These are phyloP conservation scores for Caenorhabditis becei DNA, from an alignment of 2,888 invertebrate genomes.

Conservation along the genomic window DNA sequence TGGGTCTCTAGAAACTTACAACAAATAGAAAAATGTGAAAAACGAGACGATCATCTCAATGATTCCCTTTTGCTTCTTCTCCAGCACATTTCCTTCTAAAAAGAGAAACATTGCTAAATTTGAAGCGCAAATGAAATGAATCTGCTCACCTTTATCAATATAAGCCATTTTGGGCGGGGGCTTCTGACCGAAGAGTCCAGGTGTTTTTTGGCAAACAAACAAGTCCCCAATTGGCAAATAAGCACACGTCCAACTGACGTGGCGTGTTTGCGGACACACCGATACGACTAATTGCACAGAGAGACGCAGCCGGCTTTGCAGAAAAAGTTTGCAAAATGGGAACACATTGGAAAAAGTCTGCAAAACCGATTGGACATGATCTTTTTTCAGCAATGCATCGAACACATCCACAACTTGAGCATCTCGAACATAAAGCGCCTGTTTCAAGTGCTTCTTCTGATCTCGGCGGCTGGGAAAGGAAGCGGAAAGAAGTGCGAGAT, in stretches of 20 bases:
- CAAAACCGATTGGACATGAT: neutral
- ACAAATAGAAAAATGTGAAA: conserved; percentile 58
- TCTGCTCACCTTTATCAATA: conserved; percentile 55
- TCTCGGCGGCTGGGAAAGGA: neutral
- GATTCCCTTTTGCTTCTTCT: conserved; percentile 59
- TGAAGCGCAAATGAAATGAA: neutral
- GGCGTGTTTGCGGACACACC: conserved; percentile 17
- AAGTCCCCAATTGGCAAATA: neutral
- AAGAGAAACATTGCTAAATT: conserved; percentile 9
- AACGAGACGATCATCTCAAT: conserved; percentile 55
- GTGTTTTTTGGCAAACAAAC: neutral
- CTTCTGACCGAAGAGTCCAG: neutral
- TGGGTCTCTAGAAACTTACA: conserved; percentile 52
- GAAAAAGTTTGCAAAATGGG: neutral
- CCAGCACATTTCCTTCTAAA: conserved; percentile 63
- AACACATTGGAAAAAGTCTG: neutral
- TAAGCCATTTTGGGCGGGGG: conserved; percentile 56
- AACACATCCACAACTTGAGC: conserved; percentile 47
- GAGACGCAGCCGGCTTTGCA: no score
- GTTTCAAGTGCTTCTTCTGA: conserved; percentile 57
- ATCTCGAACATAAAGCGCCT: conserved; percentile 60
- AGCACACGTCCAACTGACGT: conserved; percentile 1
- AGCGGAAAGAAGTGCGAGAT: conserved; percentile 27
- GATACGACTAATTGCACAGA: neutral
- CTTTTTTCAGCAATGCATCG: conserved; percentile 61